A percentile compares a stretch with the other conserved stretches of the same genome.
These are phyloP conservation scores for Cheilinus undulatus DNA, from an alignment of 2,113 vertebrate species.

Conservation along the genomic window DNA sequence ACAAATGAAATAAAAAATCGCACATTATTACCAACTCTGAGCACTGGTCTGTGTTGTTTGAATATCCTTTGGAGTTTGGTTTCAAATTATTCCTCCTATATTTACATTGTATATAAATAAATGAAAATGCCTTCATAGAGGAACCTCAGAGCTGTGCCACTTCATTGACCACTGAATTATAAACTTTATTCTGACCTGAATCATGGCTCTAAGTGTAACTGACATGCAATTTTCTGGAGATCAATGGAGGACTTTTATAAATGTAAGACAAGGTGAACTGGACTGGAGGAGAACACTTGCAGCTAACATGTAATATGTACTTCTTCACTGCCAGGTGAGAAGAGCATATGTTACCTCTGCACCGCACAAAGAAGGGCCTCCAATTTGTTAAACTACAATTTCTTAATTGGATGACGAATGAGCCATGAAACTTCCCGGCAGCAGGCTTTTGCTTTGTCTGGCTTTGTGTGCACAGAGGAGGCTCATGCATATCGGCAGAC, in stretches of 20 bases:
- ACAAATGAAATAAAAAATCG: too few relatives aligned
- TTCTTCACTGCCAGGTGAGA: constrained; percentile 17
- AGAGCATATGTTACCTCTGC: constrained; percentile 52
- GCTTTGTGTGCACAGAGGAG: constrained; percentile 38
- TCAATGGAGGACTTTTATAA: background rate
- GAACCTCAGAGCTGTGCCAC: background rate
- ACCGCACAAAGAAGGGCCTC: constrained; percentile 56
- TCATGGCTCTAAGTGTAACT: background rate
- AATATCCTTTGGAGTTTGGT: too few relatives aligned
- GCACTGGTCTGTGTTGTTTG: too few relatives aligned
- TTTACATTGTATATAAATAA: background rate
- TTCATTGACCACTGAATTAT: background rate
- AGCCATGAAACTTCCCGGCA: constrained; percentile 63
- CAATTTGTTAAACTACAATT: constrained; percentile 65
- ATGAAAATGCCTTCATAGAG: background rate
- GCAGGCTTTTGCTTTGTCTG: constrained; percentile 63
- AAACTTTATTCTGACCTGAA: background rate
- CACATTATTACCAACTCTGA: too few relatives aligned
- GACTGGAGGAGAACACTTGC: background rate
- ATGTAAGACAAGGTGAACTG: background rate
- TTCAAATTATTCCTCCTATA: too few relatives aligned
- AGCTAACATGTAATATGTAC: constrained; percentile 6
- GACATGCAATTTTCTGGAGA: constrained; percentile 21
- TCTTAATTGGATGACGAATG: constrained; percentile 73
- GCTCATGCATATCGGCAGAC: constrained; percentile 43